Evolutionary conservation across 2,888 invertebrate genomes (phyloP).

Genomic region (Drosophila neoperkinsi): DNA sequence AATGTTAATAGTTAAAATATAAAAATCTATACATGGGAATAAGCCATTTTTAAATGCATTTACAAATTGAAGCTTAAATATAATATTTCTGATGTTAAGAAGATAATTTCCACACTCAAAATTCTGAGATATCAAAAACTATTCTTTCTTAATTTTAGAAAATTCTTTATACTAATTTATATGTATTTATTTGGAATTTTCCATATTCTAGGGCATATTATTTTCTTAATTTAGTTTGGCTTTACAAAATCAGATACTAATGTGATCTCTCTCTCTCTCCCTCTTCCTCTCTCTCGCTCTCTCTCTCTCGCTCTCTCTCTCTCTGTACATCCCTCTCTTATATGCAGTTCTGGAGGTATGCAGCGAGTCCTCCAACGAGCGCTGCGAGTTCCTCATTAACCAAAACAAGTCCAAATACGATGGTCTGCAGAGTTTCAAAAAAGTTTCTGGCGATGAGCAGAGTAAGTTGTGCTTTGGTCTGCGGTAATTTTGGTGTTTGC

Average conservation of each 20-base stretch:
- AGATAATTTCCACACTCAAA: neutral
- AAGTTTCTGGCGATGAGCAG: conserved; percentile 54
- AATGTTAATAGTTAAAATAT: no score
- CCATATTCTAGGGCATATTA: no score
- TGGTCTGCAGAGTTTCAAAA: conserved; percentile 11
- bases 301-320: neutral
- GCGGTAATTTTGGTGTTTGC: conserved; percentile 11
- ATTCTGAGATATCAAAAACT: no score
- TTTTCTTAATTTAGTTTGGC: neutral
- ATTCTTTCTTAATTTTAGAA: no score
- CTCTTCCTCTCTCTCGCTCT: neutral
- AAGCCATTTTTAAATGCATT: neutral
- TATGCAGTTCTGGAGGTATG: conserved; percentile 87
- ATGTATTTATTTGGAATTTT: no score
- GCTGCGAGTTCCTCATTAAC: conserved; percentile 85
- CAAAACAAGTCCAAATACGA: conserved; percentile 78
- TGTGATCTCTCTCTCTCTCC: neutral
- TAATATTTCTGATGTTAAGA: neutral
- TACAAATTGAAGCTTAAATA: neutral
- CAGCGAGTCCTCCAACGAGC: conserved; percentile 77
- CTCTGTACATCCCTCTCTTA: neutral
- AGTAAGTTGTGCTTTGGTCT: conserved; percentile 53
- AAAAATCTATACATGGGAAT: no score
- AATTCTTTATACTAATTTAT: no score
- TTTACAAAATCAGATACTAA: neutral